Base-by-base conservation (phyloP, 2,888 invertebrate genomes). In the Antitype chi region DNA sequence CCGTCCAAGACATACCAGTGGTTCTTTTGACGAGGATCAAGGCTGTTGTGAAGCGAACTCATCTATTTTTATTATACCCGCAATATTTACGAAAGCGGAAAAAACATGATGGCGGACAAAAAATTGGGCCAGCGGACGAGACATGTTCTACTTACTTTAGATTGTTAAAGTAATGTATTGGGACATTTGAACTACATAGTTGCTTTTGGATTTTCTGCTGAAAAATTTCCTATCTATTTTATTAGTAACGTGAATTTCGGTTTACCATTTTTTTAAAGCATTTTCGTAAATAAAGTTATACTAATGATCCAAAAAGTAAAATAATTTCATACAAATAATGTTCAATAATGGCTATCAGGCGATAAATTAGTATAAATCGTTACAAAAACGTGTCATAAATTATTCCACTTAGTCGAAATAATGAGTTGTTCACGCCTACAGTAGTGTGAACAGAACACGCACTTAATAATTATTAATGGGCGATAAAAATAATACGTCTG, bases 61-160 rank as follows among this genome's bases (percentile, higher is more conserved):
- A 88, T 87, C 84, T 87, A 88, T 88, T 89, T 89, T 89, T 85
- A 86, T 86, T 84, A 84, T 79, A 79, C 82, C 75, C 81, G 73
- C 82, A 86, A 84, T 87, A 89, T 90, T 88, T 87, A 81, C 77
- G 87, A 82, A 75, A 81, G 81, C 82, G 82, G 84, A 88, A 88
- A 89, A 89, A 76, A 85, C 80, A 86, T 81, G 76, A 84, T 78
- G 79, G 82, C 71, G 64, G 69, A 70, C 71, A 70, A 71, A 81
- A 76, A 85, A 77, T 32, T 59, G 38, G 78, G 71, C 52, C 62
- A 74, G 43, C 53, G 57, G 60, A 60, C 60, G 63, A 74, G 57
- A 71, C 69, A 75, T 69, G 60, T 53, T 80, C 55, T 67, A 70
- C 28, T 72, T 81, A 81, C 74, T 81, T 63, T 60, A 60, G 85